Percentiles rank a stretch among this genome's conserved stretches.
Conservation (phyloP, 92 coral and sea anemone species). For the Bergia puertoricense region DNA sequence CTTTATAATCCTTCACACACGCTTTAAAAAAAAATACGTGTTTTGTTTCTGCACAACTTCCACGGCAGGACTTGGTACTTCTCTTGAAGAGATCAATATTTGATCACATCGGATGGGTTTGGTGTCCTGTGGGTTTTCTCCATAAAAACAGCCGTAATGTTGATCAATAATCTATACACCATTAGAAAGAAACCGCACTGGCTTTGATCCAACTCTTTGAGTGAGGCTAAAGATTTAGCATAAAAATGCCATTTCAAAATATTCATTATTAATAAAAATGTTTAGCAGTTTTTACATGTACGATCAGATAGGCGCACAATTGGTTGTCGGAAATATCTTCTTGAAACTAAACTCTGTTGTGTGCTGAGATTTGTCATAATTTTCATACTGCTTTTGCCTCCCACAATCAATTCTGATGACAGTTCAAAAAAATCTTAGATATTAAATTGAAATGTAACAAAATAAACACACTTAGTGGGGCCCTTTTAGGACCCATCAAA, state of each 20-base stretch:
- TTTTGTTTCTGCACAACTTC: neutral
- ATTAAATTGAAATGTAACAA: neutral
- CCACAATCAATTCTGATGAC: neutral
- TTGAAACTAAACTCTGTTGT: neutral
- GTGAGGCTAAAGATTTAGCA: neutral
- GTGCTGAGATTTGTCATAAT: neutral
- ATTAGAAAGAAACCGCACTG: neutral
- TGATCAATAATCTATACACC: neutral
- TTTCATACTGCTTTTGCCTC: neutral
- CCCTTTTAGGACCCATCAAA: neutral
- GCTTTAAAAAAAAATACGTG: neutral
- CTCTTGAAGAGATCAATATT: neutral
- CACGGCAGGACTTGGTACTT: neutral
- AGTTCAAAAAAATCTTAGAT: neutral
- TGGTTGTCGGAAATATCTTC: neutral
- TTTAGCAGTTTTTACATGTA: neutral
- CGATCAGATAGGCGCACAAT: neutral
- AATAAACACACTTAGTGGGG: neutral
- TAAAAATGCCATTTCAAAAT: no score
- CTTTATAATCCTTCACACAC: neutral
- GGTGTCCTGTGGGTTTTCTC: neutral
- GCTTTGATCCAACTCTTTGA: neutral
- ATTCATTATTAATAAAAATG: no score
- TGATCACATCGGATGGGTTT: neutral
- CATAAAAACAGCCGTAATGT: neutral